These are phyloP conservation scores for Microtus montanus DNA, from an alignment of 2,113 vertebrate species.

Conservation along the genomic window DNA sequence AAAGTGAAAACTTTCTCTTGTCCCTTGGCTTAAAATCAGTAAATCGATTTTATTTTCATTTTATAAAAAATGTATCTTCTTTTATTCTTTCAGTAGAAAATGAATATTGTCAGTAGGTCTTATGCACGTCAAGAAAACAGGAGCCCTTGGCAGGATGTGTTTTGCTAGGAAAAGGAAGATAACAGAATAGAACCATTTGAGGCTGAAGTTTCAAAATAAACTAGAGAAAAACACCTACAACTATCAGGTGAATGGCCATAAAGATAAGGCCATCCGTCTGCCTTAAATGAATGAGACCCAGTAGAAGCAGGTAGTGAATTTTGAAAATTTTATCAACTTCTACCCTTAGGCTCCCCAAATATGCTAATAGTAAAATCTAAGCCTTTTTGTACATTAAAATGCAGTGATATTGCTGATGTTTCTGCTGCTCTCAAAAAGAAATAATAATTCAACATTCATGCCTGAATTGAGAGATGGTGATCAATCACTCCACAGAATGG, in stretches of 20 bases:
- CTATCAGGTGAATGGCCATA: background rate
- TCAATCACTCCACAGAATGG: background rate
- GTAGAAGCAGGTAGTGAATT: background rate
- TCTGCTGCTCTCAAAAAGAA: background rate
- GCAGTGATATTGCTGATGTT: background rate
- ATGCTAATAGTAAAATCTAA: background rate
- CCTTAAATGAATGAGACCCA: background rate
- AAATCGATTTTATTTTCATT: background rate
- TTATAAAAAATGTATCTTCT: background rate
- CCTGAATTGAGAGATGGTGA: background rate
- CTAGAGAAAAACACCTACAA: background rate
- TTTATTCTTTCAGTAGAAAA: constrained; percentile 53
- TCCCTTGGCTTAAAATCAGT: constrained; percentile 34
- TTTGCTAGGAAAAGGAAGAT: constrained; percentile 32
- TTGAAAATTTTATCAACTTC: background rate
- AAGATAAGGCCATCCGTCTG: background rate
- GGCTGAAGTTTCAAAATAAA: constrained; percentile 48
- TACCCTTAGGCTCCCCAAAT: background rate
- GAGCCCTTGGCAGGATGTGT: constrained; percentile 21
- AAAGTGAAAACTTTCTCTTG: background rate
- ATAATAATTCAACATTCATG: background rate
- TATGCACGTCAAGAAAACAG: constrained; percentile 33
- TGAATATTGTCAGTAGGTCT: constrained; percentile 3
- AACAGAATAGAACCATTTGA: constrained; percentile 39
- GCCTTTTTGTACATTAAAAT: background rate